Evolutionary conservation across 2,797 vertebrate genomes (phyloP).

Genomic region (Artibeus jamaicensis): DNA sequence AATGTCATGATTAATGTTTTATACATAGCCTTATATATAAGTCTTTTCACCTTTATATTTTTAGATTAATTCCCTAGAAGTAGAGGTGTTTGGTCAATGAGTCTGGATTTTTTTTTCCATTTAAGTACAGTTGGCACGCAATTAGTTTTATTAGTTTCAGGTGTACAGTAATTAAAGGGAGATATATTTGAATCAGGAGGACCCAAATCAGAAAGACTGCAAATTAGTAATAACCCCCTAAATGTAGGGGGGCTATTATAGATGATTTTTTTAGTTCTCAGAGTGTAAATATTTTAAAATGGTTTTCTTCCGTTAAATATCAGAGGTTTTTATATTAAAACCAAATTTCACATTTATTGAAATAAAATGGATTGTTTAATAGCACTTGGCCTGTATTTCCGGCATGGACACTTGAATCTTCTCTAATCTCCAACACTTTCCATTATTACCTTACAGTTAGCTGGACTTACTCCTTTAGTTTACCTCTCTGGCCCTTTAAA

Average conservation of each 20-base stretch:
- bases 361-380: background rate
- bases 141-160: background rate
- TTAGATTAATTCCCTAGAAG: background rate
- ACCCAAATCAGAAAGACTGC: background rate
- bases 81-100: background rate
- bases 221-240: background rate
- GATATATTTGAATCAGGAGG: background rate
- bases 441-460: background rate
- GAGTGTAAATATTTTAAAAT: background rate
- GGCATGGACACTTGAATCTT: background rate
- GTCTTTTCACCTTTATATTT: background rate
- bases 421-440: background rate
- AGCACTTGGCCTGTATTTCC: background rate
- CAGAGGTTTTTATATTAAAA: background rate
- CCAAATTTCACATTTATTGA: background rate
- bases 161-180: background rate
- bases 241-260: too few species aligned
- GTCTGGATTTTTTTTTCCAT: background rate
- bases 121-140: background rate
- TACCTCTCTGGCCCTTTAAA: background rate
- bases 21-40: background rate
- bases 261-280: background rate
- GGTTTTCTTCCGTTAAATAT: conserved; percentile 15
- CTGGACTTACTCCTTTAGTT: background rate
- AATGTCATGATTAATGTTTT: background rate